phyloP scores from a whole-genome alignment of 2,888 invertebrate species.

The Sphecodes monilicornis region DNA sequence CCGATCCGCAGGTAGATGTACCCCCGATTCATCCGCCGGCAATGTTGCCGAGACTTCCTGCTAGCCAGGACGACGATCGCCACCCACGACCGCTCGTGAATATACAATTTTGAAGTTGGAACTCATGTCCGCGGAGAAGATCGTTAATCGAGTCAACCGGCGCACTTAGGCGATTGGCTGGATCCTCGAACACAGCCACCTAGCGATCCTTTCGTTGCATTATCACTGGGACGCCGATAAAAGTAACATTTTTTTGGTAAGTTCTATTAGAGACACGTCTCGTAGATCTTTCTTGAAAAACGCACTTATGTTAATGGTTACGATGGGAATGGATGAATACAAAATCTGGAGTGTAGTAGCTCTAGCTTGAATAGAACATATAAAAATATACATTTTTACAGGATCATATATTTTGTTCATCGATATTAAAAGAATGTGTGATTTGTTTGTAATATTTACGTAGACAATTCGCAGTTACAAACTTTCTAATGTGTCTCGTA shows the following conservation, averaged over 20 bases:
- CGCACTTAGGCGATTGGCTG: neutral
- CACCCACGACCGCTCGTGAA: constrained; percentile 35
- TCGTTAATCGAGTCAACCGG: neutral
- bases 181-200: neutral
- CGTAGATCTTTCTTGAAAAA: neutral
- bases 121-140: neutral
- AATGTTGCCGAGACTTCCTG: constrained; percentile 44
- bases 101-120: constrained; percentile 35
- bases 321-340: neutral
- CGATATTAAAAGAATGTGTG: too few relatives aligned
- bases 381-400: too few relatives aligned
- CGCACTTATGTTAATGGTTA: neutral
- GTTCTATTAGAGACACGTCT: neutral
- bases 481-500: too few relatives aligned
- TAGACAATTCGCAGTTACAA: too few relatives aligned
- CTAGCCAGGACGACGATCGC: constrained; percentile 21
- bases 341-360: too few relatives aligned
- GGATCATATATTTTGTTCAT: too few relatives aligned
- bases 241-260: neutral
- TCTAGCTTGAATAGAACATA: too few relatives aligned
- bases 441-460: too few relatives aligned
- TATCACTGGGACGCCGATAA: neutral
- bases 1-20: constrained; percentile 28
- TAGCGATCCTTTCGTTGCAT: neutral
- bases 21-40: constrained; percentile 32